phyloP scores from a whole-genome alignment of 2,797 vertebrate species.

The Alexandromys oeconomus region DNA sequence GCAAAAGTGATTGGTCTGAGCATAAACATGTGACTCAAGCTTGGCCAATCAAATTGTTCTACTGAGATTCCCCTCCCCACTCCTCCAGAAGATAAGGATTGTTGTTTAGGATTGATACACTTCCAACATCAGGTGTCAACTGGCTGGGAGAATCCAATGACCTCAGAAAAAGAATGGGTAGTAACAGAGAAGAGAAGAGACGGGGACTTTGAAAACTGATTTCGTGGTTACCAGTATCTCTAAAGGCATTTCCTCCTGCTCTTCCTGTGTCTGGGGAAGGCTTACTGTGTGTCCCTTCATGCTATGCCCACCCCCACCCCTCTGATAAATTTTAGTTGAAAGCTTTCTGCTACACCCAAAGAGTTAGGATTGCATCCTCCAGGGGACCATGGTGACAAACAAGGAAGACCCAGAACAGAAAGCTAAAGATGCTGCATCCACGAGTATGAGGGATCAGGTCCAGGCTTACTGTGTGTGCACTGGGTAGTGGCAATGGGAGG shows the following conservation, averaged over 20 bases:
- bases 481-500: too few species aligned
- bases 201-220: background rate
- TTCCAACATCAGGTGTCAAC: background rate
- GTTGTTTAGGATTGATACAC: background rate
- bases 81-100: too few species aligned
- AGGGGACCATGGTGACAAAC: background rate
- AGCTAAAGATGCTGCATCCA: background rate
- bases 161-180: background rate
- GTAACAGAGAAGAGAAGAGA: background rate
- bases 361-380: background rate
- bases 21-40: background rate
- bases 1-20: conserved; percentile 3
- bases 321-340: background rate
- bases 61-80: background rate
- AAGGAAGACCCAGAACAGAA: background rate
- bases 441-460: background rate
- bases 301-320: background rate
- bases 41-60: conserved; percentile 40
- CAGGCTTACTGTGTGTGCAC: background rate
- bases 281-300: too few species aligned
- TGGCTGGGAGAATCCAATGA: background rate
- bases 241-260: background rate
- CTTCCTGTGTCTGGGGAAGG: background rate
- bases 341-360: background rate
- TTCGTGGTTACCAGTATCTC: background rate